Base-by-base conservation (phyloP, 2,888 invertebrate genomes). In the Dryobotodes eremita region DNA sequence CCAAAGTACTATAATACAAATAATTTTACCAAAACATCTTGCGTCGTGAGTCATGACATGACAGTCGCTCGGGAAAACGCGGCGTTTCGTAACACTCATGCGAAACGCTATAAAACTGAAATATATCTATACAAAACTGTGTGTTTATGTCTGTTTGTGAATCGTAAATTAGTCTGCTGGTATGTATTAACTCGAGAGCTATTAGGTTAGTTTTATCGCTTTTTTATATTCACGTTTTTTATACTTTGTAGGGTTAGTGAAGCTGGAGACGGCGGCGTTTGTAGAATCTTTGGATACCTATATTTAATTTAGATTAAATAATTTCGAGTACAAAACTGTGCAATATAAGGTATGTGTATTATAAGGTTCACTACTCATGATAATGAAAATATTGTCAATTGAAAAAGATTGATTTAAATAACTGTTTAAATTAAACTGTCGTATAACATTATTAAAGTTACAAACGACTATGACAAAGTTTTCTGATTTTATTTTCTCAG, bases 71-170 rank as follows among this genome's bases (percentile, higher is more conserved):
- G 74, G 75, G 75, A 66, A 85, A 87, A 76, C 72, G 77, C 77
- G 20, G 79, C 70, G 77, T 86, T 85, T 83, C 81, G 70, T 83
- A 88, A 87, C 66, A 23, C 66, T 75, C 76, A n/a, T 79, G 72
- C 71, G 59, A 75, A 71, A 80, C 81, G 79, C 86, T 80, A 89
- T 89, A 87, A 88, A 89, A 83, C 80, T 89, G 86, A 89, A 83
- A 87, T 89, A 89, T 88, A 59, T 86, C 75, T 86, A 87, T 83
- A 88, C 87, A 86, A 87, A 88, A 89, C 75, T 79, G 72, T 53
- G 78, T 87, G 86, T 89, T 89, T 89, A 89, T 84, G 89, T 86
- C 77, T 87, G 87, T 88, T 89, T 89, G 86, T 87, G 69, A 82
- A 86, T 89, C 89, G 83, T 89, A 89, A 89, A 89, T 87, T 84